Conservation (phyloP, 2,113 vertebrate genomes). For the Ploceus nigricollis region DNA sequence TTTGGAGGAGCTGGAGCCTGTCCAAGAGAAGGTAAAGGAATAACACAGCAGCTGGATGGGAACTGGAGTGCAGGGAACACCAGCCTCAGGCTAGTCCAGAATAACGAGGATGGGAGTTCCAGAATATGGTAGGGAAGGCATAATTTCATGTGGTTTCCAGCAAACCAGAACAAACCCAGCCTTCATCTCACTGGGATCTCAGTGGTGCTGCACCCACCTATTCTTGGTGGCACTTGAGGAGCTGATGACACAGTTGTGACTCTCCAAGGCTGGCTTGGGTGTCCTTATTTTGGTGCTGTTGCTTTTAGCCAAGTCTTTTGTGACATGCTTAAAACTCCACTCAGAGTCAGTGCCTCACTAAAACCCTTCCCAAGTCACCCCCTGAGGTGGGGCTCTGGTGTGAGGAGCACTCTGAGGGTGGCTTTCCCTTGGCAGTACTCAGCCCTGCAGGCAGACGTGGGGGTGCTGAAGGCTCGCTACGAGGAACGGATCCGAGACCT, state of each 20-base stretch:
- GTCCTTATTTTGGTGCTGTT: neutral
- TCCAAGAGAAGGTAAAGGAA: constrained; percentile 74
- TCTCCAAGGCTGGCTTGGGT: neutral
- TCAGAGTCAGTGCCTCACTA: neutral
- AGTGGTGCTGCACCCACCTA: neutral
- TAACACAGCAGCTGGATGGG: neutral
- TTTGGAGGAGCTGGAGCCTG: constrained; percentile 71
- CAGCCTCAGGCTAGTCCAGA: neutral
- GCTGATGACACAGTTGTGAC: neutral
- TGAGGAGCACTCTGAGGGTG: neutral
- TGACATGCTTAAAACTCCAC: neutral
- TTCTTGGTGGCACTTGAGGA: neutral
- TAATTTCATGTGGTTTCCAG: neutral
- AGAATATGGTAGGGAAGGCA: neutral
- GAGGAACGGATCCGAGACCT: constrained; percentile 65
- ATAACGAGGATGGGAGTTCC: neutral
- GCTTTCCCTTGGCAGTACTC: constrained; percentile 51
- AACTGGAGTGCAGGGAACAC: neutral
- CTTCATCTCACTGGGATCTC: neutral
- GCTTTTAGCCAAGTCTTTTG: neutral
- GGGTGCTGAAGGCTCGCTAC: constrained; percentile 66
- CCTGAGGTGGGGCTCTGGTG: rapidly evolving
- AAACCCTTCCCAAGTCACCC: rapidly evolving
- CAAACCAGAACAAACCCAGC: neutral
- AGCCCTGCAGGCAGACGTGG: constrained; percentile 68